Conservation (phyloP, 2,888 invertebrate genomes). For the Andrena minutula region DNA sequence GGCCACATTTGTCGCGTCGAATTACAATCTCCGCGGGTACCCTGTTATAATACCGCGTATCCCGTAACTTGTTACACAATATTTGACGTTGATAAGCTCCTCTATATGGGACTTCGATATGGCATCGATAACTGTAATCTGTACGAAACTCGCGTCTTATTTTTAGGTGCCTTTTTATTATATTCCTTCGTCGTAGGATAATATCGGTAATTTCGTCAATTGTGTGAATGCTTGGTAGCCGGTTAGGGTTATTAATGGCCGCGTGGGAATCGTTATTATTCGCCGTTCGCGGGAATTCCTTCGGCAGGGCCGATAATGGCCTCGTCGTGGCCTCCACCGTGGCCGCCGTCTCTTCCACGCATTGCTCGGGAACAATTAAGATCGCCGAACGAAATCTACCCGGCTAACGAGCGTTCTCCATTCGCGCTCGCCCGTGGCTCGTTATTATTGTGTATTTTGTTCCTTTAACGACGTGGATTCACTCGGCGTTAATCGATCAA, state of each 20-base stretch:
- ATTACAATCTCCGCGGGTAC: slow-evolving; percentile 24
- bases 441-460: slow-evolving; percentile 52
- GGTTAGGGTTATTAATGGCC: slow-evolving; percentile 67
- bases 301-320: slow-evolving; percentile 50
- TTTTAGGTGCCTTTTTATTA: too few species aligned
- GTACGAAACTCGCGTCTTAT: too few species aligned
- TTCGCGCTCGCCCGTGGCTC: slow-evolving; percentile 15
- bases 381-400: slow-evolving; percentile 47
- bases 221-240: background rate
- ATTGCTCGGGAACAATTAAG: slow-evolving; percentile 54
- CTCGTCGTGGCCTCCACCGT: slow-evolving; percentile 34
- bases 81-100: too few species aligned
- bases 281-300: slow-evolving; percentile 45
- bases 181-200: background rate
- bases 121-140: too few species aligned
- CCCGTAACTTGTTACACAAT: too few species aligned
- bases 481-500: slow-evolving; percentile 44
- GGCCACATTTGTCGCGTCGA: slow-evolving; percentile 35
- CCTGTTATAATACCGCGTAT: slow-evolving; percentile 11
- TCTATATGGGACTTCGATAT: too few species aligned
- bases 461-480: slow-evolving; percentile 49
- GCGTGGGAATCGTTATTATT: slow-evolving; percentile 71
- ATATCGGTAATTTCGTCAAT: background rate
- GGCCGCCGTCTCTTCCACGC: slow-evolving; percentile 28
- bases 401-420: slow-evolving; percentile 55